Base-by-base conservation (phyloP, 92 coral and sea anemone genomes). In the Zoanthus gigantus region DNA sequence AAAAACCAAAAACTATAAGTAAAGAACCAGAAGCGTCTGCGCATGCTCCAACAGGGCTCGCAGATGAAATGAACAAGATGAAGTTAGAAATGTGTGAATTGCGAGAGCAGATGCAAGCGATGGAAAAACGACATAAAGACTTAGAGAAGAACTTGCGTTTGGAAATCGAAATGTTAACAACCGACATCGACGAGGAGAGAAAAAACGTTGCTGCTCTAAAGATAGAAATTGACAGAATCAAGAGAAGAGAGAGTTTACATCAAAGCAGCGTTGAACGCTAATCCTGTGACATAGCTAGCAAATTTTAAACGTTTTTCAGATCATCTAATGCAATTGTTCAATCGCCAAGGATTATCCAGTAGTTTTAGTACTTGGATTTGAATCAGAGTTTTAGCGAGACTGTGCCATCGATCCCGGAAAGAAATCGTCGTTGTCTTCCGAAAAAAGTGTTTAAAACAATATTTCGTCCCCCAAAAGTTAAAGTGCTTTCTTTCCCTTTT, bases 161-260 rank as follows among this genome's bases (percentile, higher is more conserved):
- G 10, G 96, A 95, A 50, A 90, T 97, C 7, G 99, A 95, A 68
- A 86, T 83, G 32, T 87, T 97, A 13, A 97, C 95, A 9, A 94
- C 61, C 86, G 99, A 97, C 84, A 90, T 97, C 44, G 98, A 97
- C 57, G 99, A 97, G 56, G 98, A 95, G 87, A 90, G 92, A 86
- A 97, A 89, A 77, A 91, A 90, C 88, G 91, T 88, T 83, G 98
- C 99, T 0, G 90, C 92, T 32, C 89, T 95, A 53, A 92, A 97
- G 86, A 94, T 97, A 72, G 99, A 97, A 87, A 66, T 97, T 15
- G 95, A 95, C 66, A 90, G 98, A 78, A 10, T 97, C 63, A 94
- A 93, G 85, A 91, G 92, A 11, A 66, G 60, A 50, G 85, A 67
- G 7, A 81, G 75, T 44, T 46, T 81, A 28, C 45, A 65, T 2